Conservation (phyloP, 2,113 vertebrate genomes). For the Oryzias woworae region DNA sequence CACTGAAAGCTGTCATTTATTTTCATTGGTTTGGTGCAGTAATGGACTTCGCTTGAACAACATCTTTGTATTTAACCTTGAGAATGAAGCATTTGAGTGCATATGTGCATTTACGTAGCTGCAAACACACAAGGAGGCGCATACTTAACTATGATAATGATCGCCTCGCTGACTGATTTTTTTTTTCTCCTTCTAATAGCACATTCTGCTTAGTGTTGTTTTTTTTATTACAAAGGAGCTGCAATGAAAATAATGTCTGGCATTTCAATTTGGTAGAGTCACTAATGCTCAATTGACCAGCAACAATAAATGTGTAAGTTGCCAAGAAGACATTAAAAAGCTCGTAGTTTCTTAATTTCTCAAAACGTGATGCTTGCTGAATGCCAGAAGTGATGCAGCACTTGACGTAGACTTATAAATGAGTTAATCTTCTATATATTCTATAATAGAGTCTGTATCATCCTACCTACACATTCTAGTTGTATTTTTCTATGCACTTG, state of each 20-base stretch:
- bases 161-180: slow-evolving; percentile 22
- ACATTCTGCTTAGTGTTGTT: slow-evolving; percentile 31
- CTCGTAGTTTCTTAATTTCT: background rate
- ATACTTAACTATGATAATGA: slow-evolving; percentile 39
- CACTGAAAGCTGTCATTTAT: slow-evolving; percentile 63
- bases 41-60: slow-evolving; percentile 64
- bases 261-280: slow-evolving; percentile 16
- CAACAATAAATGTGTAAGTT: background rate
- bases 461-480: too few species aligned
- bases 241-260: slow-evolving; percentile 18
- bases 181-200: slow-evolving; percentile 31
- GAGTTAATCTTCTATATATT: too few species aligned
- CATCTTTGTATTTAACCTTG: slow-evolving; percentile 74
- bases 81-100: slow-evolving; percentile 52
- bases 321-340: background rate
- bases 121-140: slow-evolving; percentile 20
- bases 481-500: too few species aligned
- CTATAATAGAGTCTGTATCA: too few species aligned
- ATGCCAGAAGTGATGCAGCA: background rate
- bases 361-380: background rate
- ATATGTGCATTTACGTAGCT: slow-evolving; percentile 33
- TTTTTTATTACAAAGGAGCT: slow-evolving; percentile 16
- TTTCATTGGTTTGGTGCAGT: slow-evolving; percentile 61
- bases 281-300: slow-evolving; percentile 1
- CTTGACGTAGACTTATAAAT: too few species aligned